phyloP scores from a whole-genome alignment of 2,888 invertebrate species.

The Alloplasta piceator region DNA sequence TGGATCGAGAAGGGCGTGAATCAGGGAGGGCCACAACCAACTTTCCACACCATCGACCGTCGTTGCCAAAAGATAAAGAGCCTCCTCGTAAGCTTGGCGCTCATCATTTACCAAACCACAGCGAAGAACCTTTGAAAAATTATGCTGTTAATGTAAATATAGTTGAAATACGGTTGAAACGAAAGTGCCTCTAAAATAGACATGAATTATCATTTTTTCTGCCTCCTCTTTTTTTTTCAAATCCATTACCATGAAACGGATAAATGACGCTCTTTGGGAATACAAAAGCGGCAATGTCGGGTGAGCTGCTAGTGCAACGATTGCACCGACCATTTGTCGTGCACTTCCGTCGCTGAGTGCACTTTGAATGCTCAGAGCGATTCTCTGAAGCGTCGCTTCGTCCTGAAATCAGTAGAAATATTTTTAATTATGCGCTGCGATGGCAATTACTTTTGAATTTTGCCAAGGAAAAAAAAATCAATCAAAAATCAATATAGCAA shows the following conservation, averaged over 20 bases:
- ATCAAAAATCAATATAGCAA: background rate
- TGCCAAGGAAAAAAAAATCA: too few relatives aligned
- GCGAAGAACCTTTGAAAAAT: conserved; percentile 71
- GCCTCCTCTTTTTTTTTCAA: conserved; percentile 9
- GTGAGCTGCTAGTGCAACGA: conserved; percentile 78
- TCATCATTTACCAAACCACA: conserved; percentile 75
- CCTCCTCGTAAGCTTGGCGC: conserved; percentile 77
- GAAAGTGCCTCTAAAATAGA: conserved; percentile 22
- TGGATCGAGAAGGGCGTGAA: conserved; percentile 75
- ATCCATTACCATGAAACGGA: conserved; percentile 76
- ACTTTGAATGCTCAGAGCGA: conserved; percentile 78
- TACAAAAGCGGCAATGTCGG: conserved; percentile 77
- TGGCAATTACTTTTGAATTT: too few relatives aligned
- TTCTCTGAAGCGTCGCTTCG: conserved; percentile 75
- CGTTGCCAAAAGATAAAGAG: conserved; percentile 78
- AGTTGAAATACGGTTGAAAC: too few relatives aligned
- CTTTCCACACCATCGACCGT: conserved; percentile 79
- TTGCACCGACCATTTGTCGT: conserved; percentile 77
- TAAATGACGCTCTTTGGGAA: conserved; percentile 76
- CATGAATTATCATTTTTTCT: conserved; percentile 15
- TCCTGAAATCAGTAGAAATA: conserved; percentile 67
- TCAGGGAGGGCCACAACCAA: conserved; percentile 80
- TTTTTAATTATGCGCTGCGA: too few relatives aligned
- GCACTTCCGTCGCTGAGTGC: conserved; percentile 76
- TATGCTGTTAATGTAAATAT: too few relatives aligned